Percentiles rank a stretch among this genome's conserved stretches.
phyloP scores from a whole-genome alignment of 2,888 invertebrate species.

The Ochropleura leucogaster region DNA sequence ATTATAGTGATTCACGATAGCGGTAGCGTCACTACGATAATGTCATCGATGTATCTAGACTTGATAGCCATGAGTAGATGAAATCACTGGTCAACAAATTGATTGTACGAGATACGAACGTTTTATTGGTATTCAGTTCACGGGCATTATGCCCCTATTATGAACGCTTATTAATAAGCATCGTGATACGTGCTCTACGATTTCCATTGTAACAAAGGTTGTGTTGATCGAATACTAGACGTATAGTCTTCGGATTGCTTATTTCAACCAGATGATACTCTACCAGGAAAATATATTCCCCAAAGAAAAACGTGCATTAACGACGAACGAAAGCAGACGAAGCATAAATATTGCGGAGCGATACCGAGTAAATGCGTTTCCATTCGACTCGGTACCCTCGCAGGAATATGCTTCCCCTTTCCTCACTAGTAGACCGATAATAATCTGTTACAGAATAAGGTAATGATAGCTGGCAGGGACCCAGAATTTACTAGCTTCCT shows the following conservation, averaged over 20 bases:
- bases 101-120: conserved; percentile 46
- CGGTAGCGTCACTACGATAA: conserved; percentile 20
- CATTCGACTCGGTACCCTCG: conserved; percentile 18
- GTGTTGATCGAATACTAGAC: conserved; percentile 4
- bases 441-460: conserved; percentile 56
- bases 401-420: conserved; percentile 32
- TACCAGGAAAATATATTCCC: conserved; percentile 31
- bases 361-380: conserved; percentile 39
- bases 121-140: conserved; percentile 66
- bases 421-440: conserved; percentile 43
- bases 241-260: conserved; percentile 8
- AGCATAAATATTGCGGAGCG: conserved; percentile 26
- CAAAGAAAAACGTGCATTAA: conserved; percentile 19
- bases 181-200: conserved; percentile 23
- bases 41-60: conserved; percentile 28
- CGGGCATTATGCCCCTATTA: conserved; percentile 54
- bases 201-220: conserved; percentile 26
- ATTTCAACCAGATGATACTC: conserved; percentile 20
- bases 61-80: conserved; percentile 25
- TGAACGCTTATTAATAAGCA: conserved; percentile 57
- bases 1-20: conserved; percentile 50
- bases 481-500: conserved; percentile 48
- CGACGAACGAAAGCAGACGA: conserved; percentile 18
- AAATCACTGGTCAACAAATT: conserved; percentile 49
- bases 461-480: conserved; percentile 49